Evolutionary conservation across 2,888 invertebrate species (phyloP), one percentile per base, ranked within the genome.

Genomic region (Tetragonisca angustula): DNA sequence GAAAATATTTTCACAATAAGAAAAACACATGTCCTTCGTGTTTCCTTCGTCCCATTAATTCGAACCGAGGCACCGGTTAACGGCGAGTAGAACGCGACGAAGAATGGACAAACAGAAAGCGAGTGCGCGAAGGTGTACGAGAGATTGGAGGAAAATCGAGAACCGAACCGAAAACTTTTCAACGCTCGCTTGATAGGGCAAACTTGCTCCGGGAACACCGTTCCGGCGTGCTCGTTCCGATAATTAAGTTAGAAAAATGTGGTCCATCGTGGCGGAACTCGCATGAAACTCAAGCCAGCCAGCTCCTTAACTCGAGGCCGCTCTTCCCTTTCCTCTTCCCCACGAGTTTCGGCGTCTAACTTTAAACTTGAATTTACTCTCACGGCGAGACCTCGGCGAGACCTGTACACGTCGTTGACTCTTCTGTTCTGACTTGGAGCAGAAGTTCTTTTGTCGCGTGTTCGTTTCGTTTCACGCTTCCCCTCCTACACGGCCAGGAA

Each of bases 171-270:
- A 64, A 87, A 91, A 91, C 86, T 91, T 91, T 90, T 75, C 77
- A 80, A 67, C 76, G 81, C 79, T 32, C 81, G 73, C 79, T 81
- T 81, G 88, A 88, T 89, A 88, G 89, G 79, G 50, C 81, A 83
- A 89, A 89, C 89, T 89, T 89, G 79, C 65, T 65, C 80, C 36
- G 36, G 9, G 73, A 2, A 3, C 78, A 69, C 75, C 77, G 86
- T 77, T 78, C 65, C 84, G 76, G 75, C 84, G 83, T 76, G 83
- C 87, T 87, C 89, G 86, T 90, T 87, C 88, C 86, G 90, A 93
- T 93, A 93, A 93, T 93, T 92, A 93, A 93, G 91, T 93, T 92
- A 90, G 90, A 91, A 93, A 93, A 93, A 93, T 92, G 91, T 89
- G 90, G 88, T 86, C 88, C 75, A 81, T 83, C 79, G 74, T 87